phyloP scores from a whole-genome alignment of 2,888 invertebrate genomes.

The Caenorhabditis sp. region DNA sequence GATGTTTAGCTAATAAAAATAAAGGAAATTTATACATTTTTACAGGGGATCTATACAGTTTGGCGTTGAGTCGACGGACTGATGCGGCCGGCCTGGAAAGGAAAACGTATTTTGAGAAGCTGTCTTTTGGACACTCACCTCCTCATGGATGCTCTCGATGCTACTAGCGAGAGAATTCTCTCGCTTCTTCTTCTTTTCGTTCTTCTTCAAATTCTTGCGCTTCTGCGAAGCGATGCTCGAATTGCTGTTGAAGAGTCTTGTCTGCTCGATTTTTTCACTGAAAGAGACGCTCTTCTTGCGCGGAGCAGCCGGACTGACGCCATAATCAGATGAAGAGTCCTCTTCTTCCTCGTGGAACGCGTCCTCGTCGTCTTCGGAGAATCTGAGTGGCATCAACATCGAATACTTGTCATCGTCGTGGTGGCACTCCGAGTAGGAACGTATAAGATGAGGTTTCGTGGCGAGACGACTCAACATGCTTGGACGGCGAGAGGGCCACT shows the following conservation, averaged over 20 bases:
- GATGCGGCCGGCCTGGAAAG: constrained; percentile 29
- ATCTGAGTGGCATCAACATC: constrained; percentile 42
- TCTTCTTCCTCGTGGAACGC: constrained; percentile 53
- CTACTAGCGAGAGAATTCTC: constrained; percentile 37
- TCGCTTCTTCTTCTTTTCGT: constrained; percentile 64
- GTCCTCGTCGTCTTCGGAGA: constrained; percentile 60
- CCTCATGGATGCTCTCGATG: constrained; percentile 50
- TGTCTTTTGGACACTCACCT: no score
- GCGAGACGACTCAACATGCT: constrained; percentile 2
- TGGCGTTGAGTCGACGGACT: constrained; percentile 46
- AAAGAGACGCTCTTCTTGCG: constrained; percentile 63
- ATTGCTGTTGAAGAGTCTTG: constrained; percentile 61
- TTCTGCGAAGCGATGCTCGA: constrained; percentile 52
- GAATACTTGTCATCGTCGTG: constrained; percentile 36
- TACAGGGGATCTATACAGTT: constrained; percentile 54
- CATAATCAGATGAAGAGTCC: constrained; percentile 34
- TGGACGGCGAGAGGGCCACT: constrained; percentile 34
- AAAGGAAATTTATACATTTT: constrained; percentile 49
- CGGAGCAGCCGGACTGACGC: constrained; percentile 34
- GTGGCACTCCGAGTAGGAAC: constrained; percentile 60
- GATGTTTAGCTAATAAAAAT: constrained; percentile 29
- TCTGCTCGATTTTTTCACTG: constrained; percentile 55
- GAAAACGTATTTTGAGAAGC: background rate
- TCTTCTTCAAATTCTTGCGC: constrained; percentile 58
- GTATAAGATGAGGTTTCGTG: constrained; percentile 25